Percentiles rank a stretch among this genome's conserved stretches.
These are phyloP conservation scores for Sinopyrophorus schimmeli DNA, from an alignment of 2,888 invertebrate species.

Conservation along the genomic window DNA sequence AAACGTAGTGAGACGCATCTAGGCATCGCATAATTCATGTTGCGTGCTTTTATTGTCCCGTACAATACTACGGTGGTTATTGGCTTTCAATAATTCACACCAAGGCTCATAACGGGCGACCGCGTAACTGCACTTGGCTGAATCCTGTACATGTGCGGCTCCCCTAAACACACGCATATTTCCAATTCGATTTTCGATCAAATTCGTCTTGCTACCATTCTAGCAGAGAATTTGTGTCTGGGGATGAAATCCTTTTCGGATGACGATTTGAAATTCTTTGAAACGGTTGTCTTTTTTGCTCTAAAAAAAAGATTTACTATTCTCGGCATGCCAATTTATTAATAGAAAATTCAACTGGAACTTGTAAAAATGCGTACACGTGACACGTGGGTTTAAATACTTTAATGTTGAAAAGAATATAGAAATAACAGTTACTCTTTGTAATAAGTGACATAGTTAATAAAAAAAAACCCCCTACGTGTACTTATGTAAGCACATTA, in stretches of 20 bases:
- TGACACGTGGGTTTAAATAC: too few relatives aligned
- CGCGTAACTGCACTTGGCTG: constrained; percentile 32
- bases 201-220: constrained; percentile 34
- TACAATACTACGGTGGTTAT: constrained; percentile 46
- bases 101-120: constrained; percentile 38
- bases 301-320: too few relatives aligned
- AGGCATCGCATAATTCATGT: constrained; percentile 41
- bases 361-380: too few relatives aligned
- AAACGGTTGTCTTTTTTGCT: too few relatives aligned
- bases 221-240: constrained; percentile 9
- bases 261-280: constrained; percentile 4
- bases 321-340: too few relatives aligned
- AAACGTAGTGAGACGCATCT: constrained; percentile 30
- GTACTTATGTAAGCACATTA: too few relatives aligned
- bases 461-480: too few relatives aligned
- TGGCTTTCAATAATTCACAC: constrained; percentile 49
- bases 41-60: constrained; percentile 46
- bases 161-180: constrained; percentile 36
- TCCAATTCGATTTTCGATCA: constrained; percentile 42
- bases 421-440: too few relatives aligned
- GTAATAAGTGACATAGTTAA: too few relatives aligned
- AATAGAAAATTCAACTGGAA: too few relatives aligned
- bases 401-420: too few relatives aligned
- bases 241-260: constrained; percentile 11
- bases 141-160: constrained; percentile 32